Percentiles rank a stretch among this genome's conserved stretches.
Evolutionary conservation across 2,113 vertebrate genomes (phyloP).

Genomic region (Lonchura striata): DNA sequence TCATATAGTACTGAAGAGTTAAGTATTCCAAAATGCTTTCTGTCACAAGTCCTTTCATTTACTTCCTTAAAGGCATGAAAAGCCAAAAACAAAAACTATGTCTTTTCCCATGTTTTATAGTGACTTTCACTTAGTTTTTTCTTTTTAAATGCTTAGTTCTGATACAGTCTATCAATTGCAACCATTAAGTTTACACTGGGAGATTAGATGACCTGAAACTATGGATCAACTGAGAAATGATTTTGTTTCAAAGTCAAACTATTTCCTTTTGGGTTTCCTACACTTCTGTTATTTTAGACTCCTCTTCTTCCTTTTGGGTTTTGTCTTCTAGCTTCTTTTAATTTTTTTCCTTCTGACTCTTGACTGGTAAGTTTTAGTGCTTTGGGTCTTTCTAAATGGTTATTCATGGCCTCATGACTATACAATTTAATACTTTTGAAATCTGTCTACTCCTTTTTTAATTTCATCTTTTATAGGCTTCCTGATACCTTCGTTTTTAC

Average conservation of each 20-base stretch:
- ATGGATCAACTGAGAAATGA: background rate
- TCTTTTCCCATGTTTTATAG: background rate
- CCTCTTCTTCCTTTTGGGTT: background rate
- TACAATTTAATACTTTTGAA: background rate
- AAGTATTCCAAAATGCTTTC: background rate
- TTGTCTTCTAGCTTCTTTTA: background rate
- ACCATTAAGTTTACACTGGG: background rate
- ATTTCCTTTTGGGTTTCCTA: background rate
- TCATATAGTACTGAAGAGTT: background rate
- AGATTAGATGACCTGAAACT: background rate
- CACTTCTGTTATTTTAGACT: background rate
- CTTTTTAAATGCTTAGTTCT: background rate
- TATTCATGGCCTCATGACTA: background rate
- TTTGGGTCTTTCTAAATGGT: background rate
- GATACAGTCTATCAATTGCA: background rate
- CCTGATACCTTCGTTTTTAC: background rate
- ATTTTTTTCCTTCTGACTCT: background rate
- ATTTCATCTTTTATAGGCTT: background rate
- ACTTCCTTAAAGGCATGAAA: background rate
- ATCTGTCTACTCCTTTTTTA: accelerated
- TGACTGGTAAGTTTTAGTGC: background rate
- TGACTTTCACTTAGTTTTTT: background rate
- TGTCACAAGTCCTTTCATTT: background rate
- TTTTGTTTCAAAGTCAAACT: background rate
- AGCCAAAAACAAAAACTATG: background rate